These are phyloP conservation scores for Nipponacmea schrenckii DNA, from an alignment of 2,888 invertebrate species.

Conservation along the genomic window DNA sequence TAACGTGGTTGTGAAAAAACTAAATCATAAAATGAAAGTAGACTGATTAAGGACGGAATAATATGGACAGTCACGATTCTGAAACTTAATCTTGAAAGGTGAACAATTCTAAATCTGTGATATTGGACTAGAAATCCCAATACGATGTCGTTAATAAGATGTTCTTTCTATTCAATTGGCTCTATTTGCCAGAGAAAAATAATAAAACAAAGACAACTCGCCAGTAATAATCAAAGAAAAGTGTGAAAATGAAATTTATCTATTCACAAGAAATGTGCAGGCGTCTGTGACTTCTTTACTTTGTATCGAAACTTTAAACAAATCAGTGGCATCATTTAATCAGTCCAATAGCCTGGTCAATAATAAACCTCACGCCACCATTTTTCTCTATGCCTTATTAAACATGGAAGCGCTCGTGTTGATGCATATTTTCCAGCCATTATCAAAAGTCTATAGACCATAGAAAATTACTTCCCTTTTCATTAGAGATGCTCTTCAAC, in stretches of 20 bases:
- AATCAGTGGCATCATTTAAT: constrained; percentile 22
- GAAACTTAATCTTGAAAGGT: neutral
- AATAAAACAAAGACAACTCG: neutral
- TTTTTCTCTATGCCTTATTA: neutral
- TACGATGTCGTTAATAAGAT: neutral
- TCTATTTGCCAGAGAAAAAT: neutral
- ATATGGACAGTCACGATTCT: neutral
- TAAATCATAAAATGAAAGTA: neutral
- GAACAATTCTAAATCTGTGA: neutral
- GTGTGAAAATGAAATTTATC: neutral
- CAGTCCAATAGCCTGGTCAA: constrained; percentile 17
- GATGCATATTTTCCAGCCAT: neutral
- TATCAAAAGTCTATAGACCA: constrained; percentile 5
- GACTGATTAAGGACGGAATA: neutral
- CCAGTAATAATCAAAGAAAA: neutral
- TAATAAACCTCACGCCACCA: constrained; percentile 13
- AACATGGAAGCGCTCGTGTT: neutral
- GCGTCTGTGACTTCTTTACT: constrained; percentile 2
- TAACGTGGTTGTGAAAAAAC: neutral
- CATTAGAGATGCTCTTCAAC: neutral
- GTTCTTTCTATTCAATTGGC: neutral
- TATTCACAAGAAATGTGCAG: neutral
- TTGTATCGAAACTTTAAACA: neutral
- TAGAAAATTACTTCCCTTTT: constrained; percentile 3
- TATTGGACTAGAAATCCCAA: neutral